Base-by-base conservation (phyloP, 2,113 vertebrate species). In the Pardalotus punctatus region DNA sequence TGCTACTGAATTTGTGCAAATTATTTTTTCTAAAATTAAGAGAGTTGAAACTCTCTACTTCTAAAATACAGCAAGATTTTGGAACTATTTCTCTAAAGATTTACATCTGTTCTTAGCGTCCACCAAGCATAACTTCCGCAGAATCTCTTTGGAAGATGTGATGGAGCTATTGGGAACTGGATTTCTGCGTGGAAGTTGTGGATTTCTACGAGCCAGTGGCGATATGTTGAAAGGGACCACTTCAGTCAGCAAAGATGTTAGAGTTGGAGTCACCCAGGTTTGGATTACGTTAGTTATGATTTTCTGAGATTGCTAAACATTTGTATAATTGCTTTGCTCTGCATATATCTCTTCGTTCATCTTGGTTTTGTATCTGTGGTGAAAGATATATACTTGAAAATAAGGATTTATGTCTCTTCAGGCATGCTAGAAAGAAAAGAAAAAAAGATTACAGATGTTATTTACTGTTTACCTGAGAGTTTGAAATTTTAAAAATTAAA, bases 181-280 rank as follows among this genome's bases (percentile, higher is more conserved):
- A 23, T 99, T 99, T 97, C 97, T 99, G 25, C 98, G 99, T 36
- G 98, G 99, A 23, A 99, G 98, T 58, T 98, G 97, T 15, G 98
- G 99, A 58, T 99, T 99, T 96, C 98, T 99, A 31, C 97, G 99
- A 96, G 98, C 98, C 95, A 98, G 99, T 61, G 99, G 99, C 5
- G 99, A 99, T 97, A 99, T 99, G 97, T 96, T 99, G 96, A 99
- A 99, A 97, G 98, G 99, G 61, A 98, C 97, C 27, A 99, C 98
- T 97, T 99, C 98, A 22, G 98, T 99, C 91, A 98, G 98, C 97
- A 98, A 97, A 79, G 98, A 99, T 82, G 96, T 99, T 93, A 98
- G 99, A 94, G 97, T 99, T 79, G 99, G 99, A 94, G 97, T 99
- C 95, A 99, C 99, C 8, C 99, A 99, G 99, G 99, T 99, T 96